A percentile compares a stretch with the other conserved stretches of the same genome.
phyloP scores from a whole-genome alignment of 2,113 vertebrate species.

The Megaceryle maxima region DNA sequence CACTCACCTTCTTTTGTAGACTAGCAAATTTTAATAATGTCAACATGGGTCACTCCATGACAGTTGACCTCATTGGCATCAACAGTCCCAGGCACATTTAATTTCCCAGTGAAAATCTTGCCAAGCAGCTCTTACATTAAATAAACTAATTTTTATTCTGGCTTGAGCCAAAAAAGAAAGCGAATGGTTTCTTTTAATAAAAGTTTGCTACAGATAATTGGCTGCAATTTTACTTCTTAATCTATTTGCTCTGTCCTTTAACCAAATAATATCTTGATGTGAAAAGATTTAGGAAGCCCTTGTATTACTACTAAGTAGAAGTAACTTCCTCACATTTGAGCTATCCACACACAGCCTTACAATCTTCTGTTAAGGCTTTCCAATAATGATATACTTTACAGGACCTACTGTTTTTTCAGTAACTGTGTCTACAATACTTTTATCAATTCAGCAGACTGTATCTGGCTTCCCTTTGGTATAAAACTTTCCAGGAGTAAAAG shows the following conservation, averaged over 20 bases:
- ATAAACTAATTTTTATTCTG: conserved; percentile 14
- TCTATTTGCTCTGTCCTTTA: neutral
- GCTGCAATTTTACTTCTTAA: neutral
- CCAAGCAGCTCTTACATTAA: conserved; percentile 14
- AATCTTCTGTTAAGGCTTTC: neutral
- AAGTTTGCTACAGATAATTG: neutral
- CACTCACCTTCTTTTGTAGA: neutral
- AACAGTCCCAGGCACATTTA: conserved; percentile 12
- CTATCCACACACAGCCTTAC: neutral
- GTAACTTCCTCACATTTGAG: neutral
- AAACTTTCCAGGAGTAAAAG: neutral
- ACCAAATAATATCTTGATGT: neutral
- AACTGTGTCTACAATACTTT: neutral
- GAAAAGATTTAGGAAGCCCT: neutral
- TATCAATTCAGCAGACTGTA: neutral
- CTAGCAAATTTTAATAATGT: neutral
- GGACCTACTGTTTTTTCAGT: neutral
- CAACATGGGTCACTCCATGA: neutral
- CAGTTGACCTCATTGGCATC: neutral
- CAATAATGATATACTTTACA: neutral
- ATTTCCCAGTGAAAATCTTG: conserved; percentile 9
- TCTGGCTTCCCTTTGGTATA: neutral
- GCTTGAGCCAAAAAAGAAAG: neutral
- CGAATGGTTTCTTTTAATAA: neutral
- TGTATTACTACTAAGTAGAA: neutral